Evolutionary conservation across 2,113 vertebrate genomes (phyloP), one percentile per base, ranked within the genome.

Genomic region (Callipepla californica): DNA sequence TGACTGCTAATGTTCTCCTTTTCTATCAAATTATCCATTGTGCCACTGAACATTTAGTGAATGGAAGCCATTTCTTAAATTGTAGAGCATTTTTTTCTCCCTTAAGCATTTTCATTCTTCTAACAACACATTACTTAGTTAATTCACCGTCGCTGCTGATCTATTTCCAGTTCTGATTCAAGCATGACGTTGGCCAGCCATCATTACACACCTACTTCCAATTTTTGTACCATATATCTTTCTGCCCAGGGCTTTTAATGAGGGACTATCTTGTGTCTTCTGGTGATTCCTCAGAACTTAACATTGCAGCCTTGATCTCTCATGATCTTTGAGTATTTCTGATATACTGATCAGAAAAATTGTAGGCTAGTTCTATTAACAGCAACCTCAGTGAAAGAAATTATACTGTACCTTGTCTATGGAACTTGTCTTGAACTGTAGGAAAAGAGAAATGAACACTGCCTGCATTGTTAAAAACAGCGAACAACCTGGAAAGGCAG

Each of bases 391-490:
- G 2, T 28, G 45, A 77, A 89, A 90, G 75, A 70, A 50, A 19
- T 53, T 77, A 25, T 40, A 85, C 32, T 34, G 32, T 28, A 85
- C 38, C 23, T 32, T 78, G 18, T 67, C 62, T 63, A 30, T 74
- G 58, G 20, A 92, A 48, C 58, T 69, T 89, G 18, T 12, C 40
- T 75, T 58, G 42, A 87, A 62, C 34, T 65, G 44, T 61, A 75
- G 61, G n/a, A 78, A 83, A 59, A 72, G 28, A 92, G 32, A 88
- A 85, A 16, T 44, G 74, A 93, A 80, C n/a, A 74, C 63, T 82
- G 40, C 6, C 32, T 89, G 45, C 34, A 28, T 89, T 87, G 74
- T 84, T 82, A 87, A 84, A 92, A 95, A 61, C 28, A 62, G 40
- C 44, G 63, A 94, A 42, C 13, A 79, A 80, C 42, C 61, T 91